Conservation (phyloP, 2,113 vertebrate genomes). For the Amblyopsis rosae region DNA sequence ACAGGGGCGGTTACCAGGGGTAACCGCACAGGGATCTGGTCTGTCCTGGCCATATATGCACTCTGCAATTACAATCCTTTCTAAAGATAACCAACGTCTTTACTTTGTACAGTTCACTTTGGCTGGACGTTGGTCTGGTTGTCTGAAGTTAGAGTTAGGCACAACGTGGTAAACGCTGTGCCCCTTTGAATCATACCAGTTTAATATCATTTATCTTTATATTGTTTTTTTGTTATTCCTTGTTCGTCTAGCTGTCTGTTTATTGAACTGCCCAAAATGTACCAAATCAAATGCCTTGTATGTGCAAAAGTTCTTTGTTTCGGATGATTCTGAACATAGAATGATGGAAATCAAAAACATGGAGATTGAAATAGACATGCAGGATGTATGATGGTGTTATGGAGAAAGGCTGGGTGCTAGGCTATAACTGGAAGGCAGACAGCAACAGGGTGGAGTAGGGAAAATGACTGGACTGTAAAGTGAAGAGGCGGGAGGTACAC, state of each 20-base stretch:
- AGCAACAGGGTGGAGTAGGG: not conserved
- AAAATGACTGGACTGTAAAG: not conserved
- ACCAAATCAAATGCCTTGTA: no score
- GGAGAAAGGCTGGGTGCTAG: no score
- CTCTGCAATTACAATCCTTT: constrained; percentile 43
- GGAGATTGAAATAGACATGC: no score
- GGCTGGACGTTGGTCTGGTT: constrained; percentile 18
- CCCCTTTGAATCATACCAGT: no score
- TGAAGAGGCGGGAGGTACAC: not conserved
- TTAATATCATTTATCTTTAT: no score
- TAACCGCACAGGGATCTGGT: constrained; percentile 42
- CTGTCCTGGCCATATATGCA: constrained; percentile 38
- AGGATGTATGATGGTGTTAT: no score
- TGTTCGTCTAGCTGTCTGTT: no score
- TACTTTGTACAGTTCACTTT: constrained; percentile 16
- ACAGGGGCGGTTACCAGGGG: constrained; percentile 57
- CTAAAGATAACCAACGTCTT: constrained; percentile 41
- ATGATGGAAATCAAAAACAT: no score
- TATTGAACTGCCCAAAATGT: no score
- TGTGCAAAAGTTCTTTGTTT: no score
- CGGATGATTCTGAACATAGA: no score
- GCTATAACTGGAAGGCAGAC: not conserved
- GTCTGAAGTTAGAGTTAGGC: not conserved
- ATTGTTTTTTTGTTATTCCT: no score
- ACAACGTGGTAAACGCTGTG: not conserved